phyloP scores from a whole-genome alignment of 2,113 vertebrate species.

The Percina caprodes region DNA sequence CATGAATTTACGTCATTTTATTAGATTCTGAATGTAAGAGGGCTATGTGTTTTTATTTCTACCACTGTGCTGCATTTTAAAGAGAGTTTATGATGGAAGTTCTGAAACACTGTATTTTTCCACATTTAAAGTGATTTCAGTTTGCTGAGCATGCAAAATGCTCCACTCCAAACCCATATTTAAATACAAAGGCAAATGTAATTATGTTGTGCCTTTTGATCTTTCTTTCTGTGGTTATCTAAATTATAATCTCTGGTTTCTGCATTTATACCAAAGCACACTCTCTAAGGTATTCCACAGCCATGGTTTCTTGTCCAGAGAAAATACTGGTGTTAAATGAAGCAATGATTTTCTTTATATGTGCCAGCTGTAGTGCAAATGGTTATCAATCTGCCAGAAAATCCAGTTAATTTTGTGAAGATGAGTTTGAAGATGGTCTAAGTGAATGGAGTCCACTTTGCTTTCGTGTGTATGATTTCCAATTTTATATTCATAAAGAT shows the following conservation, averaged over 20 bases:
- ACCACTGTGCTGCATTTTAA: conserved; percentile 17
- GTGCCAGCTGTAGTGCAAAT: conserved; percentile 74
- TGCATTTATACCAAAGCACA: conserved; percentile 55
- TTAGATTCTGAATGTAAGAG: not conserved
- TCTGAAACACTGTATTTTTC: conserved; percentile 25
- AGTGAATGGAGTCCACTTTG: conserved; percentile 31
- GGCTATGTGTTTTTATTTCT: conserved; percentile 10
- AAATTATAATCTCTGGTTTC: conserved; percentile 78
- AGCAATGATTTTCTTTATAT: conserved; percentile 73
- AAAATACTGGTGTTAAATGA: conserved; percentile 80
- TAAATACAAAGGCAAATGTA: conserved; percentile 64
- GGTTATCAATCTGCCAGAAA: conserved; percentile 71
- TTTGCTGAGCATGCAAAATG: conserved; percentile 41
- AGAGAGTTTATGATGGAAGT: conserved; percentile 7
- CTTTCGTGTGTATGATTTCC: conserved; percentile 28
- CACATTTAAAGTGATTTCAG: conserved; percentile 47
- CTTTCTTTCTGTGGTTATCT: conserved; percentile 56
- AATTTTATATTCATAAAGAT: conserved; percentile 23
- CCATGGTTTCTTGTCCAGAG: conserved; percentile 64
- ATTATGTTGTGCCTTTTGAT: conserved; percentile 61
- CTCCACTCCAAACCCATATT: conserved; percentile 57
- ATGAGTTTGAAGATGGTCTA: conserved; percentile 64
- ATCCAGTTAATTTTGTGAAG: conserved; percentile 64
- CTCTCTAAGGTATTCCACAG: conserved; percentile 69
- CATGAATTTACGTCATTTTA: conserved; percentile 55